Evolutionary conservation across 2,113 vertebrate species (phyloP).

Genomic region (Chaetorhynchus papuensis): DNA sequence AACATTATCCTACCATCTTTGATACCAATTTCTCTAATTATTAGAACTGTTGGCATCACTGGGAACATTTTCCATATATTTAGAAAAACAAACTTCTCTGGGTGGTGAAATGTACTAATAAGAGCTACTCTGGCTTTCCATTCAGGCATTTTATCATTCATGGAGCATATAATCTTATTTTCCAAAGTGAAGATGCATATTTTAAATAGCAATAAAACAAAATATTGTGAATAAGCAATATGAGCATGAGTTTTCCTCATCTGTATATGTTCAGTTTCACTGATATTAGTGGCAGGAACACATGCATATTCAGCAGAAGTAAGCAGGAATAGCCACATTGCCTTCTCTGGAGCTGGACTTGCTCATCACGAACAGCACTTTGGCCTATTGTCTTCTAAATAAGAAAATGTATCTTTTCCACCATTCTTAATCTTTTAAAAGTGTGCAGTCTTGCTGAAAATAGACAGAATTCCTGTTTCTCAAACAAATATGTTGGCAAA

Average conservation of each 20-base stretch:
- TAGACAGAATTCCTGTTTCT: neutral
- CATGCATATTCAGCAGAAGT: neutral
- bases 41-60: neutral
- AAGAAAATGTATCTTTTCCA: neutral
- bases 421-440: neutral
- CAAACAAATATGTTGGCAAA: neutral
- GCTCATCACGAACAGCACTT: neutral
- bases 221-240: neutral
- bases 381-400: neutral
- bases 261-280: neutral
- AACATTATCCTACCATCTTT: neutral
- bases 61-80: neutral
- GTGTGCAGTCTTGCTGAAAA: neutral
- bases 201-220: neutral
- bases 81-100: neutral
- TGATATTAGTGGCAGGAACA: neutral
- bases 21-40: neutral
- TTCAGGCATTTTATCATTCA: neutral
- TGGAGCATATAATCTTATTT: neutral
- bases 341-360: neutral
- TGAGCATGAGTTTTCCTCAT: neutral
- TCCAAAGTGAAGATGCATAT: neutral
- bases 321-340: accelerated
- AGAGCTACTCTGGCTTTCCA: neutral
- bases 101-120: neutral